Percentiles rank a stretch among this genome's conserved stretches.
phyloP scores from a whole-genome alignment of 2,113 vertebrate genomes.

The Phalacrocorax brasilianus region DNA sequence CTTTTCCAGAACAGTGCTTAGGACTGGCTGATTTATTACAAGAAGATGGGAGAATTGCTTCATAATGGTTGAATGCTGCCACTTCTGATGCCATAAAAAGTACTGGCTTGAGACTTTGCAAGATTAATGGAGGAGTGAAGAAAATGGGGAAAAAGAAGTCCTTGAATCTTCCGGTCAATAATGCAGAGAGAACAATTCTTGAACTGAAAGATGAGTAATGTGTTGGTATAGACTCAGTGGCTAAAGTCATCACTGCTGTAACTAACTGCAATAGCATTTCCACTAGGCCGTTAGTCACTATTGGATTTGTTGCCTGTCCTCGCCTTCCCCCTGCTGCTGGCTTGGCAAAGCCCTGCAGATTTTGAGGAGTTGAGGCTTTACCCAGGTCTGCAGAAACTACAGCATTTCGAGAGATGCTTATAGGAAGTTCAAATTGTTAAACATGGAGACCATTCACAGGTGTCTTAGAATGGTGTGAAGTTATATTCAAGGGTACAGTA shows the following conservation, averaged over 20 bases:
- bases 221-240: background rate
- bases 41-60: background rate
- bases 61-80: background rate
- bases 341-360: background rate
- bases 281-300: background rate
- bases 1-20: constrained; percentile 13
- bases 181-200: background rate
- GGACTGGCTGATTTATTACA: constrained; percentile 3
- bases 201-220: background rate
- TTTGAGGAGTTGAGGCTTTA: background rate
- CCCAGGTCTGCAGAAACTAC: background rate
- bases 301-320: background rate
- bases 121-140: background rate
- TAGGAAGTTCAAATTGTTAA: background rate
- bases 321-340: fast-evolving
- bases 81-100: background rate
- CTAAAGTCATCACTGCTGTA: background rate
- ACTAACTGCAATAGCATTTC: background rate
- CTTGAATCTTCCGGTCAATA: constrained; percentile 7
- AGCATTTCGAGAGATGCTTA: background rate
- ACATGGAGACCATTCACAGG: background rate
- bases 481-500: background rate
- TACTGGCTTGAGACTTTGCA: background rate
- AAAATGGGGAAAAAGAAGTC: background rate
- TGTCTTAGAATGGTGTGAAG: background rate